Base-by-base conservation (phyloP, 2,113 vertebrate genomes). In the Brachionichthys hirsutus region DNA sequence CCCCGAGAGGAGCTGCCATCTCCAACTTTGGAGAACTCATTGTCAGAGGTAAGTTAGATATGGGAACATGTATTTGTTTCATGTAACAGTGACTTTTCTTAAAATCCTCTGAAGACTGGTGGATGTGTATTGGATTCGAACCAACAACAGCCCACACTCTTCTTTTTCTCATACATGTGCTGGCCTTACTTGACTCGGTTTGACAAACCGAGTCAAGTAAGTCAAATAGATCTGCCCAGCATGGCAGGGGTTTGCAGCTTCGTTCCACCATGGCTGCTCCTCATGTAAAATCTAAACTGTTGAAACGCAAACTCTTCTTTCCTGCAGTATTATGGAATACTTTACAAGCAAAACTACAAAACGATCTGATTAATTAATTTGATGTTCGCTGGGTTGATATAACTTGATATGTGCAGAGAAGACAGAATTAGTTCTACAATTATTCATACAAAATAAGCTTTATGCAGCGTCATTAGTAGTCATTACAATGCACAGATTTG, bases 1-100 rank as follows among this genome's bases (percentile, higher is more conserved):
- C 95, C 0, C 30, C 89, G 4, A 90, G 92, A 0, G 95, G 97
- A 0, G 92, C 95, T 0, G 89, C 96, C 0, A 94, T 98, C 71
- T 98, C 96, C 70, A 99, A 99, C 90, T 99, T 98, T 0, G 97
- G 94, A 0, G 95, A 98, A 67, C 94, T 99, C 67, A 94, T 99
- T 0, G 94, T 99, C 70, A 94, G 95, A 94, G 95, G 96, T 98
- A 82, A 65, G 55, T 1, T 12, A 6, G 14, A 24, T 46, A 20
- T 1, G 15, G 19, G 16, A 40, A 24, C n/a, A 22, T n/a, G n/a
- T n/a, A n/a, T n/a, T n/a, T n/a, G n/a, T n/a, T n/a, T n/a, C n/a
- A n/a, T n/a, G n/a, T n/a, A n/a, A 35, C 4, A 35, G 34, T 35
- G 34, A 35, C 34, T 35, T 35, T 4, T 35, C 5, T 35, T 49